Evolutionary conservation across 2,797 vertebrate species (phyloP).

Genomic region (Phoeniculus purpureus): DNA sequence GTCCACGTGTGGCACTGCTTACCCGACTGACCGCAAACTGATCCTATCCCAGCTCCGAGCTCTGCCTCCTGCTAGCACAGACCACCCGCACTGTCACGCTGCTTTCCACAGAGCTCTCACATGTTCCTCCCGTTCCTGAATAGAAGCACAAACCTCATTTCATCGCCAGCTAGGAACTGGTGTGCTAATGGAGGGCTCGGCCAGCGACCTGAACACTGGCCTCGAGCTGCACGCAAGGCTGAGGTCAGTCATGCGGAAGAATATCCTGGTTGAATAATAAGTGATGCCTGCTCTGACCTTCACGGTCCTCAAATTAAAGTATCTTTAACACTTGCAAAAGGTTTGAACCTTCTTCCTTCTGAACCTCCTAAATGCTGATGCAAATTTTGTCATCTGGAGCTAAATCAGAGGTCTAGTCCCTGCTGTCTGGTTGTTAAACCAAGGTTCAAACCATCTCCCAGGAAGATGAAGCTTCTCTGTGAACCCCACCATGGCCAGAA

Average conservation of each 20-base stretch:
- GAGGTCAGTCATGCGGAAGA: not conserved
- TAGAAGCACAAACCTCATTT: not conserved
- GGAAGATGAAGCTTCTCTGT: not conserved
- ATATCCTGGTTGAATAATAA: not conserved
- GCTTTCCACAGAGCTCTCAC: not conserved
- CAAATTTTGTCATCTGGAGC: not conserved
- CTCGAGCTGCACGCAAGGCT: not conserved
- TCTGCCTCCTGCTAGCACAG: not conserved
- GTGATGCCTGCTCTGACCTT: not conserved
- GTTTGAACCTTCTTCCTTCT: not conserved
- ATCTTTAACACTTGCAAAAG: not conserved
- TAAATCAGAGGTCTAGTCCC: rapidly evolving
- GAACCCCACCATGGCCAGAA: too few relatives aligned
- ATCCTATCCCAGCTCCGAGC: not conserved
- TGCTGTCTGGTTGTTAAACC: too few relatives aligned
- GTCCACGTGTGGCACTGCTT: rapidly evolving
- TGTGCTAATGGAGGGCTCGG: not conserved
- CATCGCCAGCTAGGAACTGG: not conserved
- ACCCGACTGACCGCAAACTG: rapidly evolving
- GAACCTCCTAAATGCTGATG: not conserved
- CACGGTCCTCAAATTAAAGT: not conserved
- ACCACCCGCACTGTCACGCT: rapidly evolving
- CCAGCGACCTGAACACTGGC: not conserved
- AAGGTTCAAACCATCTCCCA: too few relatives aligned
- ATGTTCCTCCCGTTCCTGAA: not conserved